Base-by-base conservation (phyloP, 2,888 invertebrate species). In the Corythucha ciliata region DNA sequence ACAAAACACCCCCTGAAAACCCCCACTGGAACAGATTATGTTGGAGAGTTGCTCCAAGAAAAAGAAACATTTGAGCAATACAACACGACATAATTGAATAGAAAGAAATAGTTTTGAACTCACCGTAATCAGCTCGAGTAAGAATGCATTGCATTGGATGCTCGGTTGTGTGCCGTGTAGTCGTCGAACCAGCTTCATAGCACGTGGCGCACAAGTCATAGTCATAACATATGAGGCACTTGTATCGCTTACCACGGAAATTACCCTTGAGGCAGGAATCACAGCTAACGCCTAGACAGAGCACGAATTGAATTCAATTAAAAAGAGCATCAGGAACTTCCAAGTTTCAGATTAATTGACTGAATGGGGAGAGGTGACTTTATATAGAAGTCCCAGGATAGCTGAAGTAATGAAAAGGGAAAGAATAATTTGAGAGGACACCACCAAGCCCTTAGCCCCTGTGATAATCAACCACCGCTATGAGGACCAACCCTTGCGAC, bases 121-220 rank as follows among this genome's bases (percentile, higher is more conserved):
- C 72, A 88, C 88, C 94, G 77, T 89, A 93, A 74, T 97, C 97
- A 70, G 88, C 81, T 72, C 92, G 80, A 62, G 96, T 94, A 67
- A 97, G 79, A 66, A 97, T 94, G 72, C 96, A 96, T 75, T 98
- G 97, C 89, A 98, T 92, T 54, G 97, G 92, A 75, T 98, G 97
- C 71, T 93, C 92, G 64, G 86, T 83, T 62, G 88, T 84, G 72
- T 98, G 97, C 65, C 91, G 80, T 61, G 89, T 87, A 63, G 87
- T 88, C 58, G 85, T 87, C 60, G 87, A 87, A 65, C 89, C 89
- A 64, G 83, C 82, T 70, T 96, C 93, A 72, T 89, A 94, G 71
- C 96, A 97, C 65, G 83, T 80, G 65, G 92, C 88, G 75, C 97
- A 98, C 66, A 98, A 78, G 76, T 98, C 97, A 76, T 94, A 98